Evolutionary conservation across 2,888 invertebrate species (phyloP).

Genomic region (Amblyjoppa fuscipennis): DNA sequence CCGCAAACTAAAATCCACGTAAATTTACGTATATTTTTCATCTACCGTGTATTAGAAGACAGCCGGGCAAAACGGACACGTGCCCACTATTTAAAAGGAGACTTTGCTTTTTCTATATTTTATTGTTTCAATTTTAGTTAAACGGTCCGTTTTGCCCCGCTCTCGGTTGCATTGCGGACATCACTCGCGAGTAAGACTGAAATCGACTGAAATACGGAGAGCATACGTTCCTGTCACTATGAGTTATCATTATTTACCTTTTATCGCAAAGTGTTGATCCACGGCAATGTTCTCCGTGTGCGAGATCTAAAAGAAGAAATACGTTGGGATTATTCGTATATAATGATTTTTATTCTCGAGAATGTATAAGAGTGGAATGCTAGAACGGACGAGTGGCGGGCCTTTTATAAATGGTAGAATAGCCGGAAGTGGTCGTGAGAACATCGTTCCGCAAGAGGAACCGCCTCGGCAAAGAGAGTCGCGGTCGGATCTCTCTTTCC

Average conservation of each 20-base stretch:
- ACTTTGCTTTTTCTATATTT: neutral
- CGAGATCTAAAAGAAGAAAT: neutral
- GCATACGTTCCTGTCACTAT: no score
- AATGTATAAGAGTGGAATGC: slow-evolving; percentile 4
- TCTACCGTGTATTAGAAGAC: neutral
- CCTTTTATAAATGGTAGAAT: slow-evolving; percentile 49
- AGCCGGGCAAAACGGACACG: neutral
- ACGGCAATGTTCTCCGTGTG: no score
- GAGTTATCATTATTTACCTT: no score
- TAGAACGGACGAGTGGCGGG: neutral
- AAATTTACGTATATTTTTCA: neutral
- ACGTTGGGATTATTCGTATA: neutral
- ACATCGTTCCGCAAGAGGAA: slow-evolving; percentile 53
- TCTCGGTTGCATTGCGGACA: no score
- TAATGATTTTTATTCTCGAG: neutral
- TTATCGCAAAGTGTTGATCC: no score
- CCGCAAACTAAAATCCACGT: neutral
- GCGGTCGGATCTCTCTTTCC: slow-evolving; percentile 53
- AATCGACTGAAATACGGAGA: no score
- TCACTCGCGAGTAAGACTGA: no score
- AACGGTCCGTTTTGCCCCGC: no score
- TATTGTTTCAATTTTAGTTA: no score
- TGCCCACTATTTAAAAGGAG: neutral
- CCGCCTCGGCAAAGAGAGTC: slow-evolving; percentile 36
- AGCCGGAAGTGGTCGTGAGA: slow-evolving; percentile 59